These are phyloP conservation scores for Atherinomorus stipes DNA, from an alignment of 2,113 vertebrate species.

Conservation along the genomic window DNA sequence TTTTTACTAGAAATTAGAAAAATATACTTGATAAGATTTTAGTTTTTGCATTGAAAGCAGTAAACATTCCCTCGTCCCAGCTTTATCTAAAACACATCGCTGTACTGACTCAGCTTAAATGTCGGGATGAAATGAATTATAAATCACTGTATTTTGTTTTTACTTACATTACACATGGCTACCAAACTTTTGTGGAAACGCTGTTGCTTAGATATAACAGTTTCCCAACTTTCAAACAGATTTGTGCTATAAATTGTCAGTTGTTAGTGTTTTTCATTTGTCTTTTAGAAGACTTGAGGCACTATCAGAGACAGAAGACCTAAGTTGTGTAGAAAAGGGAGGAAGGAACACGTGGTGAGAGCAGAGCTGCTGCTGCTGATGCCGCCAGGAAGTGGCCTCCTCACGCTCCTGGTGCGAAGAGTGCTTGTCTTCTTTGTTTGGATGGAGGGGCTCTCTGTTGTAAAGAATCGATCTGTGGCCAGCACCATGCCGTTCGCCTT, in stretches of 20 bases:
- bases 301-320: slow-evolving; percentile 46
- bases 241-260: slow-evolving; percentile 39
- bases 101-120: not conserved
- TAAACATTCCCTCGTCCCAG: not conserved
- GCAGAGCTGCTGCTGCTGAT: slow-evolving; percentile 28
- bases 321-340: slow-evolving; percentile 25
- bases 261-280: not conserved
- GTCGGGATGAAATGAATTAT: not conserved
- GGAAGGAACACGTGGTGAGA: slow-evolving; percentile 1
- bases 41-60: too few species aligned
- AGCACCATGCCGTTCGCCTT: slow-evolving; percentile 9
- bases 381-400: slow-evolving; percentile 56
- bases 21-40: too few species aligned
- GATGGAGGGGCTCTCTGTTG: slow-evolving; percentile 54
- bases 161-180: not conserved
- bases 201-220: not conserved
- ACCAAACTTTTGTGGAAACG: not conserved
- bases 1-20: too few species aligned
- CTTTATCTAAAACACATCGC: not conserved
- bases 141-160: not conserved
- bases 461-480: slow-evolving; percentile 48
- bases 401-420: slow-evolving; percentile 80
- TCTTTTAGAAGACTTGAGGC: slow-evolving; percentile 47
- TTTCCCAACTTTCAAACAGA: not conserved
- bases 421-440: slow-evolving; percentile 76